Percentiles rank a stretch among this genome's conserved stretches.
Conservation (phyloP, 2,888 invertebrate species). For the Volucella inflata region DNA sequence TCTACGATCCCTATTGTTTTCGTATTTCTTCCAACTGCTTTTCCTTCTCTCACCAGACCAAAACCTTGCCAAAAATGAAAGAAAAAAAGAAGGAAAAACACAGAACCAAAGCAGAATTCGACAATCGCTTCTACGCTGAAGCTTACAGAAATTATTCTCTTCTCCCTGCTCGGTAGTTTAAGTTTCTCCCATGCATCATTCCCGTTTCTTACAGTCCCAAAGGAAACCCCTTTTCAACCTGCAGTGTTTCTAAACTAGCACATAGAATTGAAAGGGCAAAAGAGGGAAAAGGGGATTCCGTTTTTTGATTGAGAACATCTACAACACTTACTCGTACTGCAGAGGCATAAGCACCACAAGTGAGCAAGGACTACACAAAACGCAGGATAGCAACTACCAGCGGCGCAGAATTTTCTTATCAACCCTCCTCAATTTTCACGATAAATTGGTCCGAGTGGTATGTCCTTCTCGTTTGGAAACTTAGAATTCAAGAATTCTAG, state of each 20-base stretch:
- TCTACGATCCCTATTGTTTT: slow-evolving; percentile 27
- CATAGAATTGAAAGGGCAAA: slow-evolving; percentile 23
- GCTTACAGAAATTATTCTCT: slow-evolving; percentile 40
- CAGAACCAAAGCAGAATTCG: slow-evolving; percentile 43
- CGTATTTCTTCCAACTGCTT: slow-evolving; percentile 21
- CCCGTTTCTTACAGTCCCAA: background rate
- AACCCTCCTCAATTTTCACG: slow-evolving; percentile 50
- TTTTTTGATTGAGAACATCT: slow-evolving; percentile 60
- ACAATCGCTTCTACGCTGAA: slow-evolving; percentile 49
- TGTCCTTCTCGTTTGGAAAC: slow-evolving; percentile 52
- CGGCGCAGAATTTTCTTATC: slow-evolving; percentile 45
- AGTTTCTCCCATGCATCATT: slow-evolving; percentile 54
- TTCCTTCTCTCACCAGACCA: slow-evolving; percentile 16
- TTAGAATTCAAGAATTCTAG: slow-evolving; percentile 44
- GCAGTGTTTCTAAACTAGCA: slow-evolving; percentile 43
- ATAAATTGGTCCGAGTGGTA: slow-evolving; percentile 50
- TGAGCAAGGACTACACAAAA: slow-evolving; percentile 1
- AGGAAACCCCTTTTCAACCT: background rate
- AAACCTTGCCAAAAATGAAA: background rate
- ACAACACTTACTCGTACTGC: slow-evolving; percentile 25
- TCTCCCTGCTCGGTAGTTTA: slow-evolving; percentile 50
- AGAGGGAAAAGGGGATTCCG: background rate
- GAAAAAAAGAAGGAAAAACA: slow-evolving; percentile 25
- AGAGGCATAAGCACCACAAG: background rate
- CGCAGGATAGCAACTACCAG: slow-evolving; percentile 4